Percentiles rank a stretch among this genome's conserved stretches.
Evolutionary conservation across 2,113 vertebrate species (phyloP).

Genomic region (Mesembrinibis cayennensis): DNA sequence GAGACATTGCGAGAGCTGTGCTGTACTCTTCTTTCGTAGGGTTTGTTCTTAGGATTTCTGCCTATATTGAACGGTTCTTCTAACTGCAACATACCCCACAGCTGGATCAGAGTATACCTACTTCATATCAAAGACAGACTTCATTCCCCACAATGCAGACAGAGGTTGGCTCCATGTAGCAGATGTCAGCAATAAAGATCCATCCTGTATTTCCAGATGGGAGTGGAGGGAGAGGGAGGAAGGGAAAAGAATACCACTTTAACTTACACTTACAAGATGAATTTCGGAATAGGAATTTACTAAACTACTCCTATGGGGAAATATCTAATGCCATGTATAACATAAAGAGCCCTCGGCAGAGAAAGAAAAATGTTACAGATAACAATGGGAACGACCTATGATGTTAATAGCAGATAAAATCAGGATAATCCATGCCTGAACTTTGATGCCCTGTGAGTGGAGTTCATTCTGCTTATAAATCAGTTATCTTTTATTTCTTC

Average conservation of each 20-base stretch:
- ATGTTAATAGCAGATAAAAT: not conserved
- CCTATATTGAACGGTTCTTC: not conserved
- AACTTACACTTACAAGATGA: not conserved
- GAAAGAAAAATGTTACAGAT: not conserved
- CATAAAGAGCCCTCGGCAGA: not conserved
- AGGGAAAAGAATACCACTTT: not conserved
- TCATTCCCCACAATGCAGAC: constrained; percentile 98
- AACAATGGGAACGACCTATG: not conserved
- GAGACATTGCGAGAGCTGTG: not conserved
- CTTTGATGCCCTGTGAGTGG: not conserved
- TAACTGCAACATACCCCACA: not conserved
- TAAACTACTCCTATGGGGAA: not conserved
- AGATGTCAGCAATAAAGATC: constrained; percentile 93
- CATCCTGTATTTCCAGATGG: constrained; percentile 80
- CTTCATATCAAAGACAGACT: constrained; percentile 99
- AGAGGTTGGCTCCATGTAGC: constrained; percentile 96
- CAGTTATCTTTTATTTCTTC: not conserved
- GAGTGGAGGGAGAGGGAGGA: not conserved
- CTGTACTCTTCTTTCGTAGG: not conserved
- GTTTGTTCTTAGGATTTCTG: not conserved
- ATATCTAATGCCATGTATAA: not conserved
- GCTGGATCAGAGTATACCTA: constrained; percentile 71
- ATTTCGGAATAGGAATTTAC: not conserved
- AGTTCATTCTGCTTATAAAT: not conserved
- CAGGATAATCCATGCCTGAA: not conserved